phyloP scores from a whole-genome alignment of 2,113 vertebrate species.

The Psophia crepitans region DNA sequence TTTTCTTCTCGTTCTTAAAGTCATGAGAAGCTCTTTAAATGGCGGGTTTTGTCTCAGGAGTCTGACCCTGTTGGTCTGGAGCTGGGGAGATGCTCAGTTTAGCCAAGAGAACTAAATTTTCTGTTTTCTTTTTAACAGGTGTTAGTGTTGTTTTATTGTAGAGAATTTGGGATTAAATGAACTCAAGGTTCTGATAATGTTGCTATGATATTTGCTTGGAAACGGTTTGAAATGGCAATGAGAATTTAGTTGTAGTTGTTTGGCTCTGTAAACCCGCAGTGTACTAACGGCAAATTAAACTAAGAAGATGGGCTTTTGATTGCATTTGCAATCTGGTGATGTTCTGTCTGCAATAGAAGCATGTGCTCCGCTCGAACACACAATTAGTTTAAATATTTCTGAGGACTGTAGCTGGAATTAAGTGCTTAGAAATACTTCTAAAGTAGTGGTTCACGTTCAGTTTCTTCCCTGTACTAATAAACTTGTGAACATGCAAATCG shows the following conservation, averaged over 20 bases:
- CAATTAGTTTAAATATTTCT: neutral
- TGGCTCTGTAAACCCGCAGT: neutral
- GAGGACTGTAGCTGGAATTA: neutral
- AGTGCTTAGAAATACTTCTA: neutral
- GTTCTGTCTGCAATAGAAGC: neutral
- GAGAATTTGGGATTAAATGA: neutral
- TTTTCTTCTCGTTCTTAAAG: neutral
- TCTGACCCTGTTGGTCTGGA: neutral
- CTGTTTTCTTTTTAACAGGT: neutral
- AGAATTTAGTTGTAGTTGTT: neutral
- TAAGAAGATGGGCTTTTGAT: slow-evolving; percentile 45
- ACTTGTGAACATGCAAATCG: neutral
- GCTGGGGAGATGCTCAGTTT: neutral
- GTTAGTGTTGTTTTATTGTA: neutral
- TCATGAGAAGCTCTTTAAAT: neutral
- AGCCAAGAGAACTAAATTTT: neutral
- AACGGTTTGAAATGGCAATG: neutral
- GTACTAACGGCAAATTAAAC: slow-evolving; percentile 39
- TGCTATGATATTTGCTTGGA: slow-evolving; percentile 46
- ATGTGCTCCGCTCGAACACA: neutral
- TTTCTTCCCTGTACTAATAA: neutral
- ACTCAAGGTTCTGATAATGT: neutral
- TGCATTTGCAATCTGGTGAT: slow-evolving; percentile 29
- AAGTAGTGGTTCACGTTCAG: neutral
- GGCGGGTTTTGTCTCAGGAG: neutral